phyloP scores from a whole-genome alignment of 2,888 invertebrate species.

The Dendrolimus pini region DNA sequence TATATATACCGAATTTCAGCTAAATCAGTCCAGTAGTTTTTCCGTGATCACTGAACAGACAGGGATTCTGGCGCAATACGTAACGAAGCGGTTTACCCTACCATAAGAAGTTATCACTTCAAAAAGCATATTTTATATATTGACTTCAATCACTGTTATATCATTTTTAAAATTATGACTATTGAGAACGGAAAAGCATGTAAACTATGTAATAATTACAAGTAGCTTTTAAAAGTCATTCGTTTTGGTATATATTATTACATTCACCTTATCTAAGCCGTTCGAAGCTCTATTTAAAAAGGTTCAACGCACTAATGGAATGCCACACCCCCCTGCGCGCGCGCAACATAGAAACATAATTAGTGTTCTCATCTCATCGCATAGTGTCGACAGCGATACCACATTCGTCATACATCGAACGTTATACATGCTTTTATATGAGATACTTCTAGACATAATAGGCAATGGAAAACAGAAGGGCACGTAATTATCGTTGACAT shows the following conservation, averaged over 20 bases:
- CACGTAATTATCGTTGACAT: neutral
- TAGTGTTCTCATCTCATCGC: slow-evolving; percentile 60
- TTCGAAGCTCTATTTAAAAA: slow-evolving; percentile 22
- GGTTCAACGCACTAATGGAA: slow-evolving; percentile 56
- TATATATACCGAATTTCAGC: too few species aligned
- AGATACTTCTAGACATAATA: neutral
- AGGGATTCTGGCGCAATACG: too few species aligned
- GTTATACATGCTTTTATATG: slow-evolving; percentile 1
- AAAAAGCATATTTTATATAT: too few species aligned
- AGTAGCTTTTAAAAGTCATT: neutral
- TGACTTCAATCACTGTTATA: too few species aligned
- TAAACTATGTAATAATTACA: neutral
- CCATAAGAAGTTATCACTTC: too few species aligned
- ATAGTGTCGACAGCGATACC: slow-evolving; percentile 36
- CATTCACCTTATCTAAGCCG: slow-evolving; percentile 15
- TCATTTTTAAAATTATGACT: too few species aligned
- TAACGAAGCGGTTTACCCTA: too few species aligned
- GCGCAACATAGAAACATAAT: slow-evolving; percentile 67
- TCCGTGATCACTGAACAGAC: too few species aligned
- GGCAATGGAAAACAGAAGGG: neutral
- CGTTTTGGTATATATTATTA: slow-evolving; percentile 7
- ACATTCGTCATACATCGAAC: slow-evolving; percentile 39
- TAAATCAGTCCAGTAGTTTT: too few species aligned
- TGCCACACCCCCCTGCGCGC: slow-evolving; percentile 53
- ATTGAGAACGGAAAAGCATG: too few species aligned